Evolutionary conservation across 2,797 vertebrate genomes (phyloP), one percentile per base, ranked within the genome.

Genomic region (Echeneis naucrates): DNA sequence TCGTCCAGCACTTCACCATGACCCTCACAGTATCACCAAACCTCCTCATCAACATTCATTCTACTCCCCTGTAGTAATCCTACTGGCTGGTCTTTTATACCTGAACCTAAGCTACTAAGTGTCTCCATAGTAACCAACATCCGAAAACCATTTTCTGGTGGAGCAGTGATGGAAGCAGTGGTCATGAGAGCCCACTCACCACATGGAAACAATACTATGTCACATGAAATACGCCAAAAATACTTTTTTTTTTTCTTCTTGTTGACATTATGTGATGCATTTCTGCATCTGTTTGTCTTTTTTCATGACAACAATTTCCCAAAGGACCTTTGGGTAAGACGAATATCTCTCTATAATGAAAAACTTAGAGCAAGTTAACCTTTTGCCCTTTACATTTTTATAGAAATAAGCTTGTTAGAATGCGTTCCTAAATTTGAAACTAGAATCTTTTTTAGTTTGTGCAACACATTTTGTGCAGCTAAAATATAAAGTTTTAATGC

Each of bases 221-320:
- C 23, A 38, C 30, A 32, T 32, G 16, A 62, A 37, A 1, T 32
- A n/a, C 54, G 37, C 48, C 5, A 30, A 32, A 40, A 60, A 53
- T n/a, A 37, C 32, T n/a, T n/a, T n/a, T n/a, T n/a, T n/a, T 26
- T 40, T 63, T 21, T n/a, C 30, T 30, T 58, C 56, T 35, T 12
- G 12, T 38, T 23, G 6, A 58, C 26, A 37, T 59, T 13, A 16
- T 53, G 42, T 16, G 27, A 30, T 47, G 21, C 7, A 44, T 26
- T 26, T 47, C 32, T 58, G 32, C 45, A 67, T 63, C 45, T 12
- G 26, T 54, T 33, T 32, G 13, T n/a, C 52, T 44, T 50, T 50
- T 50, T 23, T 44, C 35, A 19, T 45, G 6, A 35, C 8, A 9
- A 16, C 16, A 26, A 30, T 26, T 67, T 52, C 67, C 11, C 12